These are phyloP conservation scores for Chlorodrepanis virens DNA, from an alignment of 2,113 vertebrate species.

Conservation along the genomic window DNA sequence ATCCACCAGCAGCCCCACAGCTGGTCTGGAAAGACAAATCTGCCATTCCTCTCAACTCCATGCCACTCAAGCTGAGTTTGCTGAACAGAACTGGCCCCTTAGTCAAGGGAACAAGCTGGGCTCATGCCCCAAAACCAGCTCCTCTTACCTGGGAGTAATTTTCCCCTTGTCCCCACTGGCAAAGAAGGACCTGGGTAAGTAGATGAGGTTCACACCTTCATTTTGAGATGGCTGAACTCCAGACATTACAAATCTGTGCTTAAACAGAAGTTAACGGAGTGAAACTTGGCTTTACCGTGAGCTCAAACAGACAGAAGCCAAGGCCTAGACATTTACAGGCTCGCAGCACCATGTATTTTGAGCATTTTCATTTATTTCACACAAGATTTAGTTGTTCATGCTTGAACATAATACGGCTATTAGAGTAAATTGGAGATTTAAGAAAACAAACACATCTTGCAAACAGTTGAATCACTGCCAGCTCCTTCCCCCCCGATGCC, in stretches of 20 bases:
- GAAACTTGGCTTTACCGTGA: not conserved
- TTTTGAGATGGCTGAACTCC: not conserved
- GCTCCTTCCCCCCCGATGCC: not conserved
- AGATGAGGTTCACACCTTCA: not conserved
- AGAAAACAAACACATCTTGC: constrained; percentile 4
- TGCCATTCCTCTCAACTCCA: too few species aligned
- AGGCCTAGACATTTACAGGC: not conserved
- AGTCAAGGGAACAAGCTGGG: not conserved
- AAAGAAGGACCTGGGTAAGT: not conserved
- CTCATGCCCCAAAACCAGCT: not conserved
- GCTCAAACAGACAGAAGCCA: not conserved
- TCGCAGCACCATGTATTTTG: not conserved
- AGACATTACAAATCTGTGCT: not conserved
- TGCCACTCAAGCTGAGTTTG: not conserved
- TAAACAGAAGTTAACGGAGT: not conserved
- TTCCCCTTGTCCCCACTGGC: not conserved
- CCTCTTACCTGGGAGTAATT: not conserved
- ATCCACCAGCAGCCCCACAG: too few species aligned
- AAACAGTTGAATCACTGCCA: not conserved
- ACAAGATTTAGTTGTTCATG: not conserved
- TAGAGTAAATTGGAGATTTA: not conserved
- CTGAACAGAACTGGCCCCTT: not conserved
- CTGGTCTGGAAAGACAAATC: too few species aligned
- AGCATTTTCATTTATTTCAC: not conserved
- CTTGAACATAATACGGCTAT: not conserved